These are phyloP conservation scores for Galago senegalensis DNA, from an alignment of 2,797 vertebrate species.

Conservation along the genomic window DNA sequence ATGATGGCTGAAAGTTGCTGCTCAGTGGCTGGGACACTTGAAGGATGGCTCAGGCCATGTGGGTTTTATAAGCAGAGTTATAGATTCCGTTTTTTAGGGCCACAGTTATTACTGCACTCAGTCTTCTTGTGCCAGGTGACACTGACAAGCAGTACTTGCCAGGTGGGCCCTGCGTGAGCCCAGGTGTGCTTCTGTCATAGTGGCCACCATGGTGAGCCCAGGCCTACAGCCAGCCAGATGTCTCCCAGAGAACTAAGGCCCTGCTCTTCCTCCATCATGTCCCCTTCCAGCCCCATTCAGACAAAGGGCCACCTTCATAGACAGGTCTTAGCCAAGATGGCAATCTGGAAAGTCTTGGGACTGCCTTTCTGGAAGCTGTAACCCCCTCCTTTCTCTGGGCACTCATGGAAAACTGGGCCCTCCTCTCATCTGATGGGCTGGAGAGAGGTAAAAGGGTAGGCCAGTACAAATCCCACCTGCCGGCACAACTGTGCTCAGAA, in stretches of 20 bases:
- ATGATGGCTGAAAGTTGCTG: constrained; percentile 80
- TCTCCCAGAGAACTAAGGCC: neutral
- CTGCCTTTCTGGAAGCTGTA: constrained; percentile 50
- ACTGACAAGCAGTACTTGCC: neutral
- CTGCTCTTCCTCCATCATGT: neutral
- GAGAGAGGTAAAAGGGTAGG: constrained; percentile 82
- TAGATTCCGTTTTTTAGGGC: constrained; percentile 80
- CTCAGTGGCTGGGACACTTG: constrained; percentile 61
- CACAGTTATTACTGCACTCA: constrained; percentile 66
- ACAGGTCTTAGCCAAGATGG: constrained; percentile 36
- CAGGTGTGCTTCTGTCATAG: neutral
- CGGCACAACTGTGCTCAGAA: constrained; percentile 82
- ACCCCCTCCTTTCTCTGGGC: constrained; percentile 75
- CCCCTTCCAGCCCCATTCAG: neutral
- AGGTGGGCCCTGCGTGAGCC: neutral
- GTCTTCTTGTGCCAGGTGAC: constrained; percentile 72
- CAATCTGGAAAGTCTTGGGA: neutral
- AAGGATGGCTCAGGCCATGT: constrained; percentile 70
- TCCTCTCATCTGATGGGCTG: constrained; percentile 84
- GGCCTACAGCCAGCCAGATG: neutral
- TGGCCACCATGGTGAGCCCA: neutral
- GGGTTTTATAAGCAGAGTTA: constrained; percentile 66
- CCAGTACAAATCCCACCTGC: constrained; percentile 75
- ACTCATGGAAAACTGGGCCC: constrained; percentile 82
- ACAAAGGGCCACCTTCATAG: constrained; percentile 29